Evolutionary conservation across 2,113 vertebrate species (phyloP).

Genomic region (Corydoras sp.): DNA sequence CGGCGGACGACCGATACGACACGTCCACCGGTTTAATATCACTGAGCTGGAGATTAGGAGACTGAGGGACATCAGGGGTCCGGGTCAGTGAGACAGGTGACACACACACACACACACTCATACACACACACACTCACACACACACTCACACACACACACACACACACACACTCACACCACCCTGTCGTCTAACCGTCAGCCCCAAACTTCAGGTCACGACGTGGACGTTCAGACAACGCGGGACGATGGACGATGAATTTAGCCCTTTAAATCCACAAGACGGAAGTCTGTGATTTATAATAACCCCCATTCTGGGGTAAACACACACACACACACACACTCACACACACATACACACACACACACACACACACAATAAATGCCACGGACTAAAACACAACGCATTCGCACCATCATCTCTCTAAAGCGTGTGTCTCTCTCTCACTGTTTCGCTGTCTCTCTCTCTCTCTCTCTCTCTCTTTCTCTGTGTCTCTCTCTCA

Average conservation of each 20-base stretch:
- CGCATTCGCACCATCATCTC: no score
- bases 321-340: conserved; percentile 18
- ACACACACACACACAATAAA: background rate
- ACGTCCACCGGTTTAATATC: conserved; percentile 44
- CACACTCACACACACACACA: background rate
- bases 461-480: no score
- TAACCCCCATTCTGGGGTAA: conserved; percentile 57
- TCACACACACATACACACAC: conserved; percentile 6
- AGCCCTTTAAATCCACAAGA: conserved; percentile 68
- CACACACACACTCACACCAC: background rate
- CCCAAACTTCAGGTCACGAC: no score
- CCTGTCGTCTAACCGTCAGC: no score
- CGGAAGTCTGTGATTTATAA: conserved; percentile 55
- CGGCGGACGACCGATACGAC: background rate
- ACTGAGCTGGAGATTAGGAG: conserved; percentile 27
- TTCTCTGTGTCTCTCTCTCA: no score
- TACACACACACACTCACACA: background rate
- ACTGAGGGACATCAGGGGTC: conserved; percentile 17
- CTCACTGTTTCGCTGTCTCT: no score
- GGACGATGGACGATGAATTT: conserved; percentile 31
- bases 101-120: conserved; percentile 49
- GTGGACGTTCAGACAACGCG: no score
- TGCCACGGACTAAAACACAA: background rate
- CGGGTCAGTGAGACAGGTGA: conserved; percentile 52
- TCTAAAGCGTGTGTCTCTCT: no score